Evolutionary conservation across 2,113 vertebrate genomes (phyloP).

Genomic region (Pelodiscus sinensis): DNA sequence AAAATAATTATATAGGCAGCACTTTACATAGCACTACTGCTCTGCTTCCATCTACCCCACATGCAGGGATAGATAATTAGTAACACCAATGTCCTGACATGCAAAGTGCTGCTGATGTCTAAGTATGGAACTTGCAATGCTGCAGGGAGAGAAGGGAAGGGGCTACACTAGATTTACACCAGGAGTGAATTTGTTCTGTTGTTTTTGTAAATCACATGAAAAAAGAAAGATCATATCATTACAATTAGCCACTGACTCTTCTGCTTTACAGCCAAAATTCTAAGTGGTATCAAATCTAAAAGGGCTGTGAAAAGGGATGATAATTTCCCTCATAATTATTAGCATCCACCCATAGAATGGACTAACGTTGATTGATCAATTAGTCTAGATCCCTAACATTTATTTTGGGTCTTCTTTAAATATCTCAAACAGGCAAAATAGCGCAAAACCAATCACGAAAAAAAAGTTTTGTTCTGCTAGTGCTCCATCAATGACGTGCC

Average conservation of each 20-base stretch:
- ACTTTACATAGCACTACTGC: not conserved
- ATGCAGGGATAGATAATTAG: no score
- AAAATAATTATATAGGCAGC: not conserved
- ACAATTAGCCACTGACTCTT: not conserved
- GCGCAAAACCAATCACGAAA: not conserved
- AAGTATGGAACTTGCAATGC: not conserved
- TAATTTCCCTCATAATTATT: not conserved
- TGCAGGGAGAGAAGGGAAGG: not conserved
- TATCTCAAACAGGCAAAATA: not conserved
- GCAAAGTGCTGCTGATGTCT: not conserved
- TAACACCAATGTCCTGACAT: not conserved
- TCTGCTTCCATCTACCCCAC: no score
- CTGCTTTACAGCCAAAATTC: not conserved
- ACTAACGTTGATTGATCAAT: not conserved
- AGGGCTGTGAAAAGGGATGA: not conserved
- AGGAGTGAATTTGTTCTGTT: not conserved
- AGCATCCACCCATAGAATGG: not conserved
- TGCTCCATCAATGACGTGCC: not conserved
- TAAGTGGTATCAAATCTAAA: not conserved
- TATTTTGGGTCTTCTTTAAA: not conserved
- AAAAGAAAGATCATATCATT: not conserved
- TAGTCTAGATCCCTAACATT: not conserved
- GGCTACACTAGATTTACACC: not conserved
- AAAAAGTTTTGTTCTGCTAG: not conserved
- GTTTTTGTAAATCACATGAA: not conserved